phyloP scores from a whole-genome alignment of 1,140 invertebrate species.

The Drosophila orena region DNA sequence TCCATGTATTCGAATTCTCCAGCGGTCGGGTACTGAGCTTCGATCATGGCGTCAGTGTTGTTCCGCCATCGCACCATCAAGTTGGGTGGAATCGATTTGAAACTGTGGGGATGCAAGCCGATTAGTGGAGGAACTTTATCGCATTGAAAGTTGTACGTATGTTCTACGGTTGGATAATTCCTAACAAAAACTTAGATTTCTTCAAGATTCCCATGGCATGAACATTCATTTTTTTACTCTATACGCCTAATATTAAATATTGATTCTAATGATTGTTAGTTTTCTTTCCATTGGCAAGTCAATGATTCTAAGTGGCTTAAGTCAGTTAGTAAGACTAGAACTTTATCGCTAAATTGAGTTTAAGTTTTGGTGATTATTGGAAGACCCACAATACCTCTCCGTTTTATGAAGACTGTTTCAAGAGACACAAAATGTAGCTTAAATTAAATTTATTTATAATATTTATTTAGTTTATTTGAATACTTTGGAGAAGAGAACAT shows the following conservation, averaged over 20 bases:
- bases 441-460: not conserved
- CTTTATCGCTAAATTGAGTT: too few relatives aligned
- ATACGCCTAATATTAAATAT: not conserved
- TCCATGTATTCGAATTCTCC: conserved; percentile 90
- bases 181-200: not conserved
- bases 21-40: conserved; percentile 88
- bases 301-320: too few relatives aligned
- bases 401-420: not conserved
- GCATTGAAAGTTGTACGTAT: not conserved
- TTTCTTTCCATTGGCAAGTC: too few relatives aligned
- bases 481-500: not conserved
- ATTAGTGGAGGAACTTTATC: not conserved
- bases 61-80: conserved; percentile 85
- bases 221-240: too few relatives aligned
- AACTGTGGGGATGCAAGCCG: conserved; percentile 46
- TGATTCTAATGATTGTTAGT: too few relatives aligned
- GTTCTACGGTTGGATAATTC: not conserved
- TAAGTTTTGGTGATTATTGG: not conserved
- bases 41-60: conserved; percentile 87
- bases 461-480: not conserved
- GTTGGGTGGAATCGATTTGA: conserved; percentile 85
- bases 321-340: too few relatives aligned
- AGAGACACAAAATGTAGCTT: too few relatives aligned
- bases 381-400: not conserved
- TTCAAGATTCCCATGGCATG: not conserved